These are phyloP conservation scores for Himantopus leucocephalus DNA, from an alignment of 2,113 vertebrate genomes.

Conservation along the genomic window DNA sequence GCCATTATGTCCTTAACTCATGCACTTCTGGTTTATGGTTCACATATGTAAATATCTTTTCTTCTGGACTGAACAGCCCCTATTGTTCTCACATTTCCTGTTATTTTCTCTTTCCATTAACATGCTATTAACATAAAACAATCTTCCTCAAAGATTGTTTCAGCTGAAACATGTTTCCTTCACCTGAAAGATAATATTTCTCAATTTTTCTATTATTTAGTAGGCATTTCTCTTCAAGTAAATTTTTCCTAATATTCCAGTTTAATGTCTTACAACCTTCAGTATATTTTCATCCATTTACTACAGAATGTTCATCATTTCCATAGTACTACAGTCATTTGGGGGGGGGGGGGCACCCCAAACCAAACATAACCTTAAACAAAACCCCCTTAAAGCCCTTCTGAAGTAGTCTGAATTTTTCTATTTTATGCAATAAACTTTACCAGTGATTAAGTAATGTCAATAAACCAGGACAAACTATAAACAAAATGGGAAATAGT, in stretches of 20 bases:
- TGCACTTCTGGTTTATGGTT: background rate
- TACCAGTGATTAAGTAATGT: background rate
- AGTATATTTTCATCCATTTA: background rate
- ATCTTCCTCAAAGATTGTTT: background rate
- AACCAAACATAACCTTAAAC: background rate
- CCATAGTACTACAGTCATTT: background rate
- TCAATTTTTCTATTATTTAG: background rate
- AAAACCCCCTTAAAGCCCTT: background rate
- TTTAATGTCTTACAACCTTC: background rate
- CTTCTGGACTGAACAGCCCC: background rate
- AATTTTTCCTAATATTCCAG: background rate
- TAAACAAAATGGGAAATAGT: background rate
- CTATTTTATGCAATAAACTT: background rate
- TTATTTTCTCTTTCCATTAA: background rate
- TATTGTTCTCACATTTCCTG: accelerated
- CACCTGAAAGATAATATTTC: background rate
- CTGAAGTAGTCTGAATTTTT: background rate
- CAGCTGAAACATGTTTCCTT: background rate
- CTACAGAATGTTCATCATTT: background rate
- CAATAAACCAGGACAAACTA: background rate
- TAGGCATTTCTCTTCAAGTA: background rate
- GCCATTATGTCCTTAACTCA: background rate
- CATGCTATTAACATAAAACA: background rate
- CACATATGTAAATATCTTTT: accelerated
- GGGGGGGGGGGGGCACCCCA: too few species aligned